These are phyloP conservation scores for Alca torda DNA, from an alignment of 2,797 vertebrate genomes.

Conservation along the genomic window DNA sequence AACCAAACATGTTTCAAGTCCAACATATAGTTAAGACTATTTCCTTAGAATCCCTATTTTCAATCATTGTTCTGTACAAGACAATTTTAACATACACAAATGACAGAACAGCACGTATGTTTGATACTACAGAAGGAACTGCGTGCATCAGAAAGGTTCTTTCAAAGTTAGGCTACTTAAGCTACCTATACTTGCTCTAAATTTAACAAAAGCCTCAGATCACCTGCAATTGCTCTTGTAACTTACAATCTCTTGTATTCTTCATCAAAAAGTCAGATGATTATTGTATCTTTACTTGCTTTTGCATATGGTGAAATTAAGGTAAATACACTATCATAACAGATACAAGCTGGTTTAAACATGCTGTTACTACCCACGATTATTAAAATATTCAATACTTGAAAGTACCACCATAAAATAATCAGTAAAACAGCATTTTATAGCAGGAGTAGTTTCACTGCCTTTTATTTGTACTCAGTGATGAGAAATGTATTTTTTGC, in stretches of 20 bases:
- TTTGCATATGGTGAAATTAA: background rate
- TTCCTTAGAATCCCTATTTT: background rate
- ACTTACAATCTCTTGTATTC: background rate
- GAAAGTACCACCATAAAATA: background rate
- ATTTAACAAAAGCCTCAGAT: background rate
- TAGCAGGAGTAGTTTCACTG: background rate
- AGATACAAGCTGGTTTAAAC: background rate
- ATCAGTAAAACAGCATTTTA: background rate
- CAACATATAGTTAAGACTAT: background rate
- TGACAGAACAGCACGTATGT: background rate
- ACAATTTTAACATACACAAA: background rate
- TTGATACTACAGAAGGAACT: background rate
- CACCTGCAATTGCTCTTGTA: background rate
- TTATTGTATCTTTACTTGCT: background rate
- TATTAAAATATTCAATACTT: background rate
- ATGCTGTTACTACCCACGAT: background rate
- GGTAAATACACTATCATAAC: background rate
- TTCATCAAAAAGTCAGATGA: background rate
- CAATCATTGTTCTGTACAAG: background rate
- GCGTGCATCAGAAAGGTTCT: background rate
- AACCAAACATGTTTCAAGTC: constrained; percentile 8
- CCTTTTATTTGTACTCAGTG: background rate
- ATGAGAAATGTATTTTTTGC: background rate
- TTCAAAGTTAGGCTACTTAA: background rate
- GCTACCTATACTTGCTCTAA: background rate